A percentile compares a stretch with the other conserved stretches of the same genome.
Conservation (phyloP, 2,888 invertebrate species). For the Drosophila helvetica region DNA sequence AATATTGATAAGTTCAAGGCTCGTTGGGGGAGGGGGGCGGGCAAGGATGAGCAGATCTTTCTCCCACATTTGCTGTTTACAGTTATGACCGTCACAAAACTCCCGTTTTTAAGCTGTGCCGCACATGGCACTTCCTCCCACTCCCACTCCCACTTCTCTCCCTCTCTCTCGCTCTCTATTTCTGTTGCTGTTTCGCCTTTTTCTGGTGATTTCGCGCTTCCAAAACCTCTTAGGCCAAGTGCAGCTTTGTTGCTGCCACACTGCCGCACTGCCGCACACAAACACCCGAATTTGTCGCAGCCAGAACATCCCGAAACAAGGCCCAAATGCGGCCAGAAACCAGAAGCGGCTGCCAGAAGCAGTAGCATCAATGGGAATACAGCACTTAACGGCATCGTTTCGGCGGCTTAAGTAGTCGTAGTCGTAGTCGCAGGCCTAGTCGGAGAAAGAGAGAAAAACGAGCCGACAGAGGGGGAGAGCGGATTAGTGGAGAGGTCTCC, state of each 20-base stretch:
- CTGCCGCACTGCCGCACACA: constrained; percentile 4
- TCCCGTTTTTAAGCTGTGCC: constrained; percentile 24
- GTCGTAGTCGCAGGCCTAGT: constrained; percentile 23
- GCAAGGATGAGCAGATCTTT: neutral
- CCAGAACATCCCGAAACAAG: constrained; percentile 40
- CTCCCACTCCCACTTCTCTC: neutral
- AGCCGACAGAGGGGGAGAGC: neutral
- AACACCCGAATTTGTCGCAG: constrained; percentile 27
- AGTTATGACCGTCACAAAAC: constrained; percentile 37
- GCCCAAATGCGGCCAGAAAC: constrained; percentile 39
- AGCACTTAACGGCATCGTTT: constrained; percentile 77
- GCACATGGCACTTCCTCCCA: constrained; percentile 17
- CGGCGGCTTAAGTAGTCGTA: constrained; percentile 73
- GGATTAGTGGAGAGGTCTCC: constrained; percentile 57
- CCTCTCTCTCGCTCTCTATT: neutral
- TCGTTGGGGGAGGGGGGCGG: neutral
- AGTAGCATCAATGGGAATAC: constrained; percentile 19
- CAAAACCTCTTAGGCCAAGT: constrained; percentile 35
- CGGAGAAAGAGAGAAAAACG: constrained; percentile 19
- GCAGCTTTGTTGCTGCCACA: constrained; percentile 40
- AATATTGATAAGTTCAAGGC: constrained; percentile 24
- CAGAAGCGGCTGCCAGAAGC: constrained; percentile 5
- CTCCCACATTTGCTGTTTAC: constrained; percentile 5
- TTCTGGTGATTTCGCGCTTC: constrained; percentile 22
- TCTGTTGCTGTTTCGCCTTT: neutral